Percentiles rank a stretch among this genome's conserved stretches.
Evolutionary conservation across 2,797 vertebrate genomes (phyloP).

Genomic region (Tenualosa thibaudeaui): DNA sequence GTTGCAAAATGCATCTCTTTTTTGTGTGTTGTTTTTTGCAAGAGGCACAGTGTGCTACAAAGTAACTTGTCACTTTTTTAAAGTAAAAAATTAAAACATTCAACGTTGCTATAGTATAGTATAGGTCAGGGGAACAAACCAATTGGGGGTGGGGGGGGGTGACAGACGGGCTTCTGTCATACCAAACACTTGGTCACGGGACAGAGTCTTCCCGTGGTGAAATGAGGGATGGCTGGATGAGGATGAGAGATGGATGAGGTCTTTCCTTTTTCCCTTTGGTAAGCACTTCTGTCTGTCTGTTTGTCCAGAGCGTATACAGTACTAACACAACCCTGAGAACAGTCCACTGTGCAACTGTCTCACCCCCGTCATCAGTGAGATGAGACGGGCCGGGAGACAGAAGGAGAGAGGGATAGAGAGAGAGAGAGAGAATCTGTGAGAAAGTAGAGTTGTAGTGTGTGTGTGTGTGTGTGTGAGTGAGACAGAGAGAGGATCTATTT

Average conservation of each 20-base stretch:
- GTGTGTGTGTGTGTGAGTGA: slow-evolving; percentile 5
- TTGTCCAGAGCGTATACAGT: background rate
- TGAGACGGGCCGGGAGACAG: background rate
- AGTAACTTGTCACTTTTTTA: background rate
- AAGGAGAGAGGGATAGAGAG: background rate
- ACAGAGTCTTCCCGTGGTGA: background rate
- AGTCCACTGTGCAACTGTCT: background rate
- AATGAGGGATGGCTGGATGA: background rate
- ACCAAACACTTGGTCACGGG: background rate
- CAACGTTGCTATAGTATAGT: slow-evolving; percentile 17
- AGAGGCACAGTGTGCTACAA: slow-evolving; percentile 23
- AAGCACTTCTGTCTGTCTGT: background rate
- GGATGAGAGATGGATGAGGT: background rate
- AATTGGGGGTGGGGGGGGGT: background rate
- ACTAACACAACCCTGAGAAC: slow-evolving; percentile 6
- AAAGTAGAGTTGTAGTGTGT: background rate
- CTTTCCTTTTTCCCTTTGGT: slow-evolving; percentile 7
- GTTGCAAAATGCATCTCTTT: slow-evolving; percentile 13
- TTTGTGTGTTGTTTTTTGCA: slow-evolving; percentile 4
- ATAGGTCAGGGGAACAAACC: slow-evolving; percentile 6
- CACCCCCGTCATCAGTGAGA: background rate
- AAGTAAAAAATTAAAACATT: background rate
- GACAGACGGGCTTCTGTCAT: background rate
- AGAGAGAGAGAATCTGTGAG: background rate
- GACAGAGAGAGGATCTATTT: background rate